Evolutionary conservation across 2,797 vertebrate species (phyloP).

Genomic region (Cyclopterus lumpus): DNA sequence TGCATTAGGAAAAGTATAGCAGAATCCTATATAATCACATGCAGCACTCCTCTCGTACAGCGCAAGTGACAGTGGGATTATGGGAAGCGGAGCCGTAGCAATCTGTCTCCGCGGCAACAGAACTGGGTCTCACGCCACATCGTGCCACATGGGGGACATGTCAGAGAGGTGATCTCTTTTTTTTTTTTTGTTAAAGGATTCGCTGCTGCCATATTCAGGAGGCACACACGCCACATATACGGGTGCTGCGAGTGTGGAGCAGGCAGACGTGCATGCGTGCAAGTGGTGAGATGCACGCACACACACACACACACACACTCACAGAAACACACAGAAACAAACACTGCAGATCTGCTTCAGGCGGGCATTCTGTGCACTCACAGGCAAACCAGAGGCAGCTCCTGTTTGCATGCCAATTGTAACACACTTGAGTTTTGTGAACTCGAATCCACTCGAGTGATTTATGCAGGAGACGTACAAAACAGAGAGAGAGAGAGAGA

Average conservation of each 20-base stretch:
- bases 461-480: slow-evolving; percentile 36
- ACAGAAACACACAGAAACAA: slow-evolving; percentile 29
- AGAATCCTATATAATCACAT: background rate
- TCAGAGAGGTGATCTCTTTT: slow-evolving; percentile 36
- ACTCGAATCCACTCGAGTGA: slow-evolving; percentile 28
- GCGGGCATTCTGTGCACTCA: slow-evolving; percentile 14
- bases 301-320: slow-evolving; percentile 7
- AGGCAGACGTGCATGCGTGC: slow-evolving; percentile 14
- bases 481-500: background rate
- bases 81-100: slow-evolving; percentile 32
- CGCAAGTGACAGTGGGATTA: slow-evolving; percentile 49
- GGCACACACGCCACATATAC: slow-evolving; percentile 28
- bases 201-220: slow-evolving; percentile 55
- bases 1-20: background rate
- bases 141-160: slow-evolving; percentile 34
- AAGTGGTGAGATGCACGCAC: background rate
- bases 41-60: background rate
- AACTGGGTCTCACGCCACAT: slow-evolving; percentile 56
- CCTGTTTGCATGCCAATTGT: slow-evolving; percentile 53
- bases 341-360: slow-evolving; percentile 12
- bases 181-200: slow-evolving; percentile 22
- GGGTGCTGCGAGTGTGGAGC: background rate
- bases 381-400: slow-evolving; percentile 22
- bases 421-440: slow-evolving; percentile 39
- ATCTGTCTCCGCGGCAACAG: slow-evolving; percentile 58